Percentiles rank a stretch among this genome's conserved stretches.
Conservation (phyloP, 2,113 vertebrate species). For the Callipepla californica region DNA sequence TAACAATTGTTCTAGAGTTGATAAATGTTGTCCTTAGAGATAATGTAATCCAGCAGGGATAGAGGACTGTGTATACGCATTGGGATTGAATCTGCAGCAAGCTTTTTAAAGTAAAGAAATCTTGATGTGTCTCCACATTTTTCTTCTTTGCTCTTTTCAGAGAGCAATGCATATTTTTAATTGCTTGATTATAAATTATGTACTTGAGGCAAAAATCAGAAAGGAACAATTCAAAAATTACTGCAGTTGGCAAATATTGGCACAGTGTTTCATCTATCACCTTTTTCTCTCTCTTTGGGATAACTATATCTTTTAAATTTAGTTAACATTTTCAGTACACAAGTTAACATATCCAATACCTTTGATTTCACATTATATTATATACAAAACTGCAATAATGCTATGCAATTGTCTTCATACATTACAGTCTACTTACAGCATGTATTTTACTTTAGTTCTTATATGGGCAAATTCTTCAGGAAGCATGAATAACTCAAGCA, state of each 20-base stretch:
- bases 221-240: constrained; percentile 32
- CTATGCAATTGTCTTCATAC: background rate
- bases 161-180: background rate
- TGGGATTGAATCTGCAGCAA: background rate
- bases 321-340: constrained; percentile 32
- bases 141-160: background rate
- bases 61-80: background rate
- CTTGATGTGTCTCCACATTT: background rate
- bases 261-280: background rate
- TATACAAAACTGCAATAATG: constrained; percentile 25
- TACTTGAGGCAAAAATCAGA: constrained; percentile 19
- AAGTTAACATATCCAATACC: constrained; percentile 25
- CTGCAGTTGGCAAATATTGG: constrained; percentile 1
- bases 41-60: background rate
- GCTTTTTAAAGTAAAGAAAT: background rate
- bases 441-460: constrained; percentile 21
- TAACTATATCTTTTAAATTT: constrained; percentile 51
- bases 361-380: constrained; percentile 38
- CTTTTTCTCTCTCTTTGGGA: background rate
- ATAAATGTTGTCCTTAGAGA: background rate
- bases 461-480: background rate
- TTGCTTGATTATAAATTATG: background rate
- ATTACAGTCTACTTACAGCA: constrained; percentile 38
- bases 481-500: constrained; percentile 29
- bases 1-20: background rate